Evolutionary conservation across 2,888 invertebrate species (phyloP).

Genomic region (Troides aeacus): DNA sequence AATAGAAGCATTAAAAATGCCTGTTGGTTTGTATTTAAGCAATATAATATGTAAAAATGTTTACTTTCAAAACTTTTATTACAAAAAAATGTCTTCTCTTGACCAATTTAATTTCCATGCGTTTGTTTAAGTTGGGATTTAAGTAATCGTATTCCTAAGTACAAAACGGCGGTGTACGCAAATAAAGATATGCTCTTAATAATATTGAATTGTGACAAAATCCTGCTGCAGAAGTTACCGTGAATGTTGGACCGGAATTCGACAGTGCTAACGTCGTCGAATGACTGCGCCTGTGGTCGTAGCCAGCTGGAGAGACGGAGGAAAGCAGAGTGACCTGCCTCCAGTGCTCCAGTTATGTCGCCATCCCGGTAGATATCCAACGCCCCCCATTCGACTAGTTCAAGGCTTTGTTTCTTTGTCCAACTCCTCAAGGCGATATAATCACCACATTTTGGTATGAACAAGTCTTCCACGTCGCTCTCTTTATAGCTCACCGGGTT

Average conservation of each 20-base stretch:
- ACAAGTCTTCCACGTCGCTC: slow-evolving; percentile 54
- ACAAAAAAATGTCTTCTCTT: background rate
- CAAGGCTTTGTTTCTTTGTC: slow-evolving; percentile 40
- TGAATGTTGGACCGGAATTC: slow-evolving; percentile 48
- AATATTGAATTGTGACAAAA: slow-evolving; percentile 50
- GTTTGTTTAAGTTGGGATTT: slow-evolving; percentile 39
- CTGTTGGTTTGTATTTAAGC: too few species aligned
- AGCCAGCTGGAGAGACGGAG: slow-evolving; percentile 57
- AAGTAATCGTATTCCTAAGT: slow-evolving; percentile 44
- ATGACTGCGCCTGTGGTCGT: slow-evolving; percentile 67
- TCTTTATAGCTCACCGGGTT: slow-evolving; percentile 58
- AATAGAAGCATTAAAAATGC: too few species aligned
- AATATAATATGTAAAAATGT: too few species aligned
- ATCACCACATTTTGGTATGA: slow-evolving; percentile 66
- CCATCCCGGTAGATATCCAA: slow-evolving; percentile 70
- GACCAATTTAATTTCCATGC: slow-evolving; percentile 7
- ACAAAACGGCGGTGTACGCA: slow-evolving; percentile 42
- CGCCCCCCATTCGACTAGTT: slow-evolving; percentile 65
- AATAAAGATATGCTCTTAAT: slow-evolving; percentile 45
- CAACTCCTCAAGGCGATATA: slow-evolving; percentile 54
- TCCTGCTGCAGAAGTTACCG: slow-evolving; percentile 40
- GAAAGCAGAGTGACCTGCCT: slow-evolving; percentile 68
- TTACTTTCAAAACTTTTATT: too few species aligned
- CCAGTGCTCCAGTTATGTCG: slow-evolving; percentile 63
- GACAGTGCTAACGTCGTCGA: slow-evolving; percentile 51